These are phyloP conservation scores for Cebidichthys violaceus DNA, from an alignment of 2,113 vertebrate genomes.

Conservation along the genomic window DNA sequence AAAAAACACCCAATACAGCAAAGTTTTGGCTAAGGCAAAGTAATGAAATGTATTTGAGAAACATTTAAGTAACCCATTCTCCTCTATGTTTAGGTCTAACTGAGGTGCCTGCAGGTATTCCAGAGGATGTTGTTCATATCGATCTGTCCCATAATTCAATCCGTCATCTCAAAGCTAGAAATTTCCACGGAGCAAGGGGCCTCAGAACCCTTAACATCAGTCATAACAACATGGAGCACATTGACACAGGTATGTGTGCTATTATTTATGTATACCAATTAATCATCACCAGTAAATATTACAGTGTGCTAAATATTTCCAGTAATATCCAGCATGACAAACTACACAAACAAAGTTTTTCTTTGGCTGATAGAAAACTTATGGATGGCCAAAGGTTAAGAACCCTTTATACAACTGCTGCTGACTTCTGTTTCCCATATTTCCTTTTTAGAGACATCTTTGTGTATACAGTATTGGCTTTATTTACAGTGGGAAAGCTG, in stretches of 20 bases:
- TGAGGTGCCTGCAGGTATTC: conserved; percentile 91
- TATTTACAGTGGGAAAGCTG: conserved; percentile 41
- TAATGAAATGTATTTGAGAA: conserved; percentile 4
- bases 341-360: conserved; percentile 20
- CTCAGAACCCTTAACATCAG: conserved; percentile 92
- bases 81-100: conserved; percentile 86
- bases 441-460: conserved; percentile 14
- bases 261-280: neutral
- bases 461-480: conserved; percentile 25
- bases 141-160: conserved; percentile 94
- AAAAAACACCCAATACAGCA: neutral
- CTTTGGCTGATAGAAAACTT: conserved; percentile 21
- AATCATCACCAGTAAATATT: conserved; percentile 7
- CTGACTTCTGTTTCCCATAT: conserved; percentile 49
- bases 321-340: conserved; percentile 4
- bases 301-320: neutral
- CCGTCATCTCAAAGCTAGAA: conserved; percentile 87
- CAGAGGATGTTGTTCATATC: conserved; percentile 89
- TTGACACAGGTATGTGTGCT: conserved; percentile 87
- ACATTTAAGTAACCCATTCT: neutral
- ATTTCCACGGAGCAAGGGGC: conserved; percentile 88
- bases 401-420: conserved; percentile 23
- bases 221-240: conserved; percentile 88
- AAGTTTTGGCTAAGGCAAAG: neutral
- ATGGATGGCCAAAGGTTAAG: conserved; percentile 26